Conservation (phyloP, 2,888 invertebrate genomes). For the Morpho achilles region DNA sequence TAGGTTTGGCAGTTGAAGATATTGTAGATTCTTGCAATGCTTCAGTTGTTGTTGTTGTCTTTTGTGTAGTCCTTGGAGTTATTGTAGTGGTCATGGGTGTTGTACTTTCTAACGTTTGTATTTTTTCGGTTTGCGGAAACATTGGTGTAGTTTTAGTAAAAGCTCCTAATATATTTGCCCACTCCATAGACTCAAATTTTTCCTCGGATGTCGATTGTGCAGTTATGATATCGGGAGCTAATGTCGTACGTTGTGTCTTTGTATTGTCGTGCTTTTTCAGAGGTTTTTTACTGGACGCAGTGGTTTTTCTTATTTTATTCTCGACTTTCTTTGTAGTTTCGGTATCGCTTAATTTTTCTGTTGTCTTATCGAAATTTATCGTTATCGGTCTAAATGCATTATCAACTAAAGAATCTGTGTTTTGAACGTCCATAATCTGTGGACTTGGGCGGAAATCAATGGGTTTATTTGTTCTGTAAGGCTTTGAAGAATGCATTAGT, state of each 20-base stretch:
- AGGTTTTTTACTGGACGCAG: slow-evolving; percentile 40
- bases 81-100: slow-evolving; percentile 29
- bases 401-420: slow-evolving; percentile 51
- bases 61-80: slow-evolving; percentile 22
- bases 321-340: slow-evolving; percentile 37
- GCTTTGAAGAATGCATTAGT: slow-evolving; percentile 42
- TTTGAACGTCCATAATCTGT: slow-evolving; percentile 57
- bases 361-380: slow-evolving; percentile 40
- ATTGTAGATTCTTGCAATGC: slow-evolving; percentile 29
- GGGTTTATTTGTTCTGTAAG: slow-evolving; percentile 42
- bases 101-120: slow-evolving; percentile 35
- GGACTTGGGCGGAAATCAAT: slow-evolving; percentile 65
- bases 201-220: slow-evolving; percentile 38
- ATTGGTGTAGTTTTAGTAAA: slow-evolving; percentile 68
- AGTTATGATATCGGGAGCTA: slow-evolving; percentile 60
- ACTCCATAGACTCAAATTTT: slow-evolving; percentile 45
- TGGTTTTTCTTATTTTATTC: slow-evolving; percentile 44
- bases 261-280: slow-evolving; percentile 50
- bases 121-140: slow-evolving; percentile 43
- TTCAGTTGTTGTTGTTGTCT: slow-evolving; percentile 35
- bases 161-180: slow-evolving; percentile 60
- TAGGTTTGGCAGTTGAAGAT: slow-evolving; percentile 44
- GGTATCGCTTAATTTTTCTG: slow-evolving; percentile 32
- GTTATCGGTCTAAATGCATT: slow-evolving; percentile 63
- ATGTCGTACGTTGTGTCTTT: slow-evolving; percentile 43